These are phyloP conservation scores for Catonia carolina DNA, from an alignment of 2,888 invertebrate species.

Conservation along the genomic window DNA sequence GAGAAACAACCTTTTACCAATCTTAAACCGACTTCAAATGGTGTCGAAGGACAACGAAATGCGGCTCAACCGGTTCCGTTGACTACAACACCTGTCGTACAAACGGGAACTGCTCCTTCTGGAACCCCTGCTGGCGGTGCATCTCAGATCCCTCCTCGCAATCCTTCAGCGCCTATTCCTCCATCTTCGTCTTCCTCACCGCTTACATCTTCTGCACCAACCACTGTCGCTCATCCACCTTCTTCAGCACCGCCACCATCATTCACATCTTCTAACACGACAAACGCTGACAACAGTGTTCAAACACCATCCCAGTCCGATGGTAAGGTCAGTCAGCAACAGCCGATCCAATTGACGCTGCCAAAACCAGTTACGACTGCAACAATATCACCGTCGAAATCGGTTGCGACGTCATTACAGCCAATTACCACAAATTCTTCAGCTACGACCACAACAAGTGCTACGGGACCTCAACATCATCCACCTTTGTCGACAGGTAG, in stretches of 20 bases:
- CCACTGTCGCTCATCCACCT: constrained; percentile 15
- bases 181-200: no score
- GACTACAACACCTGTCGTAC: constrained; percentile 13
- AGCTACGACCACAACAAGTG: no score
- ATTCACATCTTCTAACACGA: no score
- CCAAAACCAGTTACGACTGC: no score
- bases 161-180: no score
- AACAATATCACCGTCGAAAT: no score
- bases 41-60: constrained; percentile 19
- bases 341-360: not conserved
- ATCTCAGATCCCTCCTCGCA: not conserved
- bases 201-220: constrained; percentile 4
- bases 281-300: no score
- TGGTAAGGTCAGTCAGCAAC: constrained; percentile 7
- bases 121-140: not conserved
- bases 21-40: constrained; percentile 23
- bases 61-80: constrained; percentile 10
- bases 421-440: no score
- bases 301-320: constrained; percentile 27
- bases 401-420: no score
- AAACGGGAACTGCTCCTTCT: constrained; percentile 3
- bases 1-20: not conserved
- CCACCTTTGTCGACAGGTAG: no score
- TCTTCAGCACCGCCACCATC: no score
- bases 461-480: no score